Evolutionary conservation across 1,140 invertebrate genomes (phyloP).

Genomic region (Brachionus koreanus): DNA sequence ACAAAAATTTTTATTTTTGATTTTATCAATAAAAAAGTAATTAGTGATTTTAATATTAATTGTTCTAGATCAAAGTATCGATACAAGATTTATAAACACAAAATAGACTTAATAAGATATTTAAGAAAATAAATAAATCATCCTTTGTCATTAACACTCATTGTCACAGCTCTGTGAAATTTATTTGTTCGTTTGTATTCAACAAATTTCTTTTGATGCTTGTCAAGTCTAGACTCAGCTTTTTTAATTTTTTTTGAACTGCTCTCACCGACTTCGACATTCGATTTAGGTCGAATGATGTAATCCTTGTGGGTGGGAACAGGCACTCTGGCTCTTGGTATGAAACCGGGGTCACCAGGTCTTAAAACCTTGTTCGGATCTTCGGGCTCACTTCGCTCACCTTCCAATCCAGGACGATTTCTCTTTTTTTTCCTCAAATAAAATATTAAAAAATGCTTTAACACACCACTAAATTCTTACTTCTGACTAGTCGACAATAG

Average conservation of each 20-base stretch:
- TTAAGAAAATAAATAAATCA: neutral
- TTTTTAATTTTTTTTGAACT: slow-evolving; percentile 15
- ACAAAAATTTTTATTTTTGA: neutral
- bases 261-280: neutral
- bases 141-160: slow-evolving; percentile 7
- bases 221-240: slow-evolving; percentile 2
- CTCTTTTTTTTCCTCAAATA: slow-evolving; percentile 32
- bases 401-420: neutral
- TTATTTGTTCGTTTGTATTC: slow-evolving; percentile 19
- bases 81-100: neutral
- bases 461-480: neutral
- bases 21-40: neutral
- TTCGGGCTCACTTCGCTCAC: neutral
- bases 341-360: slow-evolving; percentile 91
- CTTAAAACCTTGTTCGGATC: slow-evolving; percentile 52
- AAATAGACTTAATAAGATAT: neutral
- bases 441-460: slow-evolving; percentile 26
- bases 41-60: neutral
- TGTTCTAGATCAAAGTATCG: neutral
- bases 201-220: slow-evolving; percentile 15
- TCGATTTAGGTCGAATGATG: slow-evolving; percentile 73
- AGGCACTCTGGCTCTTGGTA: slow-evolving; percentile 86
- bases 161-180: neutral
- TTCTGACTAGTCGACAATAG: neutral
- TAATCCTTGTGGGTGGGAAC: slow-evolving; percentile 93